These are phyloP conservation scores for Periphyllus acericola DNA, from an alignment of 2,888 invertebrate species.

Conservation along the genomic window DNA sequence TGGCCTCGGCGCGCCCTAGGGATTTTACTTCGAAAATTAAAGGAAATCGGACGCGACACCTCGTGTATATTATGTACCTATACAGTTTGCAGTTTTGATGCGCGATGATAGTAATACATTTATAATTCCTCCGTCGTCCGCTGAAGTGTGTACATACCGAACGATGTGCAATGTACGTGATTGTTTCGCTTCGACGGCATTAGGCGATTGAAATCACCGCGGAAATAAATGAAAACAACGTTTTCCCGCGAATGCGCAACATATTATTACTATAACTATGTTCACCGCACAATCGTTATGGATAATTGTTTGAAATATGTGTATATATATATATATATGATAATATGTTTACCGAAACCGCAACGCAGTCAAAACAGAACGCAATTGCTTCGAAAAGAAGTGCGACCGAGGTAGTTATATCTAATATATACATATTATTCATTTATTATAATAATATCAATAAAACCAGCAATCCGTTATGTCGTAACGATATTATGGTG, in stretches of 20 bases:
- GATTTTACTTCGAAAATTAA: too few relatives aligned
- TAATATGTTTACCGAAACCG: slow-evolving; percentile 9
- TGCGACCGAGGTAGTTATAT: not conserved
- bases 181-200: not conserved
- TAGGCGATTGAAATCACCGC: not conserved
- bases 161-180: too few relatives aligned
- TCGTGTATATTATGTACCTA: too few relatives aligned
- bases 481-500: not conserved
- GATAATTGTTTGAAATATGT: not conserved
- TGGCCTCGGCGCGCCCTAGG: too few relatives aligned
- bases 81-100: too few relatives aligned
- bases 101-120: too few relatives aligned
- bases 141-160: too few relatives aligned
- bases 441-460: not conserved
- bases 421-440: too few relatives aligned
- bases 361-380: slow-evolving; percentile 1
- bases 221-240: not conserved
- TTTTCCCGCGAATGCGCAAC: not conserved
- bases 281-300: not conserved
- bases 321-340: too few relatives aligned
- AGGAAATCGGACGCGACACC: too few relatives aligned
- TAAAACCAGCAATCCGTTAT: not conserved
- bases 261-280: not conserved
- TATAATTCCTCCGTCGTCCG: too few relatives aligned
- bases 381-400: not conserved